Evolutionary conservation across 2,888 invertebrate species (phyloP).

Genomic region (Bimastos eiseni): DNA sequence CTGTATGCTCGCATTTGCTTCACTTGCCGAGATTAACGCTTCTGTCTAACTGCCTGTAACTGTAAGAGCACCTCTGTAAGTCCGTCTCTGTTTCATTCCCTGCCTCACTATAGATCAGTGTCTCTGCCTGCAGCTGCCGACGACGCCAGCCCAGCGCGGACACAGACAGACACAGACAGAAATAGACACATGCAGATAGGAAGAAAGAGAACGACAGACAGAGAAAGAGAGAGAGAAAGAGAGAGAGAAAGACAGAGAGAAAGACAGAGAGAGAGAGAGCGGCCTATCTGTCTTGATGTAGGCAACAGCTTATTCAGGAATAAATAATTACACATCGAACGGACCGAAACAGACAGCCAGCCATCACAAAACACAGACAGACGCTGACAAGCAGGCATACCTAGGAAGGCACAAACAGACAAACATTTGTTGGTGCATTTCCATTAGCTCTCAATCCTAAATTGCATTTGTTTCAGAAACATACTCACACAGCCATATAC

Average conservation of each 20-base stretch:
- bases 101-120: background rate
- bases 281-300: background rate
- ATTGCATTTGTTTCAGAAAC: background rate
- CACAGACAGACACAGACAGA: too few species aligned
- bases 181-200: too few species aligned
- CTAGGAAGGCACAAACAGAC: background rate
- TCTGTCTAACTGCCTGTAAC: background rate
- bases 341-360: background rate
- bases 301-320: constrained; percentile 1
- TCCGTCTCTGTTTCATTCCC: background rate
- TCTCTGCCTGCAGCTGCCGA: background rate
- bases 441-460: background rate
- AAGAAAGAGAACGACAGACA: too few species aligned
- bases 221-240: too few species aligned
- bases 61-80: background rate
- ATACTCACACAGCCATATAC: background rate
- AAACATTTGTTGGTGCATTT: background rate
- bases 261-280: background rate
- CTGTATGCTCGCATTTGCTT: background rate
- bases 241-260: too few species aligned
- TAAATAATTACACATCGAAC: background rate
- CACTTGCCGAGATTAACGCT: background rate
- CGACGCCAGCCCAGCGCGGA: too few species aligned
- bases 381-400: background rate
- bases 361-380: background rate